Base-by-base conservation (phyloP, 2,888 invertebrate species). In the Dorcus hopei region DNA sequence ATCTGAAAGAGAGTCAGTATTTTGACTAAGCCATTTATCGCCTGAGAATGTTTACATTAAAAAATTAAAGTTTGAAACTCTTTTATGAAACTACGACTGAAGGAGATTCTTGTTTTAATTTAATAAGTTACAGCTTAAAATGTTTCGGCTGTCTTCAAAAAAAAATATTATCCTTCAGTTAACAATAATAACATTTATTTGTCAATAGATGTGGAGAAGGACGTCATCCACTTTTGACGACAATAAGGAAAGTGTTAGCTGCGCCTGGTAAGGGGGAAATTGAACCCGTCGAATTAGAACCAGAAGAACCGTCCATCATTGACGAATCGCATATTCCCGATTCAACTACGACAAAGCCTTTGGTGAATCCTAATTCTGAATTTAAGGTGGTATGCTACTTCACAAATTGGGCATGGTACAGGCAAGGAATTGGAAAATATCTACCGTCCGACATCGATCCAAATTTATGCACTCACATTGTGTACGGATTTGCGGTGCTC, bases 371-470 rank as follows among this genome's bases (percentile, higher is more conserved):
- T 9, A 65, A 66, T 54, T 73, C 74, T 4, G 69, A 71, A 47
- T 93, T 83, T 70, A 94, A 93, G 80, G 87, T 94, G 0, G 88
- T 95, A 3, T 95, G 95, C 71, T 95, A 95, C 73, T 95, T 93
- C 75, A 94, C 94, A 0, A 95, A 95, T 73, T 95, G 95, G 95
- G 93, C 95, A 26, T 95, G 93, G 93, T 95, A 95, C 77, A 87
- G 93, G 65, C 91, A 91, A 69, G 89, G 88, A 0, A 82, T 85
- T 58, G 93, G 92, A 16, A 92, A 91, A 77, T 94, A 85, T 72
- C 77, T 91, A 11, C 94, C 94, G 0, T 87, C 86, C 61, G 87
- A 95, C 71, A 91, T 95, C 49, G 91, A 95, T 72, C 83, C 90
- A 0, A 85, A 90, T 48, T 82, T 95, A 6, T 97, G 96, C 71